Conservation (phyloP, 2,888 invertebrate species). For the Ethmia dodecea region DNA sequence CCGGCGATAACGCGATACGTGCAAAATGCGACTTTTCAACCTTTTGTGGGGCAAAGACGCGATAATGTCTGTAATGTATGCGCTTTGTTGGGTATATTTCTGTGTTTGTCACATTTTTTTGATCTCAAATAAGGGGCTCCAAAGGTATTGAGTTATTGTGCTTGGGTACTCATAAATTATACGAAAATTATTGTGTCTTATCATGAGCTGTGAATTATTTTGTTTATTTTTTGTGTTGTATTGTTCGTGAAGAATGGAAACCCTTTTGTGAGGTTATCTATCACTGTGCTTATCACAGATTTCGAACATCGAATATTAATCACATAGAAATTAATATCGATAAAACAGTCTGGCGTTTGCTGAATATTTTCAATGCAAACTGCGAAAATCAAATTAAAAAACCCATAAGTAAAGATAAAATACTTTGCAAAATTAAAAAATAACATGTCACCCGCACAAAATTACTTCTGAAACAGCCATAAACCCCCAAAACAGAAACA, state of each 20-base stretch:
- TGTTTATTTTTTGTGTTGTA: no score
- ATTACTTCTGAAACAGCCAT: slow-evolving; percentile 8
- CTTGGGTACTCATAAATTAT: no score
- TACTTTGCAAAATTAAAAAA: slow-evolving; percentile 9
- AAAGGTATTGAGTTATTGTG: no score
- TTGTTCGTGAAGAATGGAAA: no score
- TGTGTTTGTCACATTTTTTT: slow-evolving; percentile 57
- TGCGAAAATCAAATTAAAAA: slow-evolving; percentile 8
- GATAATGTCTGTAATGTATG: slow-evolving; percentile 70
- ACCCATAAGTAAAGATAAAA: slow-evolving; percentile 4
- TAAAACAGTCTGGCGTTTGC: no score
- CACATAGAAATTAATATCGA: no score
- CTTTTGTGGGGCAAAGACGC: slow-evolving; percentile 65
- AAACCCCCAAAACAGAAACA: slow-evolving; percentile 16
- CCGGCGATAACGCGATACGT: slow-evolving; percentile 67
- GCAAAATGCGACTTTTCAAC: slow-evolving; percentile 72
- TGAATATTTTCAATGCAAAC: no score
- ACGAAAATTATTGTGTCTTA: no score
- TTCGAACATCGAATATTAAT: no score
- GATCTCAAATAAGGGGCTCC: slow-evolving; percentile 19
- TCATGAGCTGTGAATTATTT: no score
- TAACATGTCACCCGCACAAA: slow-evolving; percentile 3
- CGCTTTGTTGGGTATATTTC: slow-evolving; percentile 58
- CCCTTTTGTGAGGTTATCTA: no score
- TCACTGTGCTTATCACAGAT: no score